phyloP scores from a whole-genome alignment of 2,797 vertebrate species.

The Thunnus albacares region DNA sequence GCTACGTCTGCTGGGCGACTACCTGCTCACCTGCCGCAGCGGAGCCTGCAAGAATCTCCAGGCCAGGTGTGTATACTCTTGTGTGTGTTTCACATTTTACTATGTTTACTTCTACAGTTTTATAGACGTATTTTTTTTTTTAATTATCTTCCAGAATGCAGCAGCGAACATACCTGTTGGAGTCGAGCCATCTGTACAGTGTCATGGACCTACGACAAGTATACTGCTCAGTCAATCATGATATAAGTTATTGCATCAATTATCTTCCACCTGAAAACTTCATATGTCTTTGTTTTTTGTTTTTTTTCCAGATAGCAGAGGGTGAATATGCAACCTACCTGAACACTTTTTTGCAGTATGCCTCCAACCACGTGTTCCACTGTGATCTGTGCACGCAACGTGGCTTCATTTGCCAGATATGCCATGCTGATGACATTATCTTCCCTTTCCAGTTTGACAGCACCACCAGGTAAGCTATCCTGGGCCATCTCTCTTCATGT shows the following conservation, averaged over 20 bases:
- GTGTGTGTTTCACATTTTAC: background rate
- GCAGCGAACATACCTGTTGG: slow-evolving; percentile 92
- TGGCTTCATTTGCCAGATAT: slow-evolving; percentile 97
- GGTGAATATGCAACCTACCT: slow-evolving; percentile 88
- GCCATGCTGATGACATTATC: slow-evolving; percentile 90
- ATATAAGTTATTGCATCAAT: rapidly evolving
- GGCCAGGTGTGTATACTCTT: slow-evolving; percentile 68
- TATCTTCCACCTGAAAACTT: background rate
- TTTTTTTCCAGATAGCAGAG: slow-evolving; percentile 87
- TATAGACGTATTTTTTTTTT: slow-evolving; percentile 10
- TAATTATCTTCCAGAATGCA: slow-evolving; percentile 84
- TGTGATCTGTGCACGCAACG: slow-evolving; percentile 96
- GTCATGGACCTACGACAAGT: slow-evolving; percentile 92
- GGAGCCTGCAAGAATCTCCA: slow-evolving; percentile 88
- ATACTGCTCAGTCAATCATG: background rate
- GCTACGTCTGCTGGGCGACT: slow-evolving; percentile 93
- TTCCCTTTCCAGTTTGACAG: slow-evolving; percentile 96
- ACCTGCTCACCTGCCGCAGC: slow-evolving; percentile 93
- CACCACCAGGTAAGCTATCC: slow-evolving; percentile 87
- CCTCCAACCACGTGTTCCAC: slow-evolving; percentile 90
- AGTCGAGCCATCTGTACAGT: slow-evolving; percentile 93
- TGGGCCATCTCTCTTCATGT: rapidly evolving
- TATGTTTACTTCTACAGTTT: background rate
- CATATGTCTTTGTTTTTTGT: background rate
- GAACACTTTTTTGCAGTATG: slow-evolving; percentile 85